Base-by-base conservation (phyloP, 2,113 vertebrate species). In the Limnothrissa miodon region DNA sequence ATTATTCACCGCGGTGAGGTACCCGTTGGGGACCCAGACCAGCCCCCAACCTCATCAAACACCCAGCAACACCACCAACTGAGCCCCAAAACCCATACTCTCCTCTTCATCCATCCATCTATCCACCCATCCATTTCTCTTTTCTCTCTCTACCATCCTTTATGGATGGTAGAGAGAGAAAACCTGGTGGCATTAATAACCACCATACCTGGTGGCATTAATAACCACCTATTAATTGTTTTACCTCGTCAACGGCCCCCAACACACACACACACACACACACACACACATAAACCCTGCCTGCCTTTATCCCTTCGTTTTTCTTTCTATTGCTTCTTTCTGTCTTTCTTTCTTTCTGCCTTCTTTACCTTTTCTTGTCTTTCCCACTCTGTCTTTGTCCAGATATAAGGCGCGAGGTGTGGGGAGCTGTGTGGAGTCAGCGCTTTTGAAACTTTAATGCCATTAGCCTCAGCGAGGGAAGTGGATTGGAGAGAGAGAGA, bases 371-470 rank as follows among this genome's bases (percentile, higher is more conserved):
- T 78, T 56, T 15, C 21, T 33, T 45, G 56, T 29, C 42, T 80
- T 33, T 81, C 17, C 19, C 39, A 74, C 78, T 80, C 82, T 85
- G 74, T 46, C 59, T 62, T 82, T 85, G 44, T 84, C 82, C 70
- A 56, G 85, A 82, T 51, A 46, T 13, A 25, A 82, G 78, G 81
- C 56, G 62, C 25, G 8, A 45, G 85, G 53, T 45, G 82, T 42
- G 42, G 42, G 42, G 42, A 42, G 46, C 78, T 62, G 78, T 80
- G 82, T 82, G 82, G 83, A 85, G 78, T 86, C 84, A 81, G 87
- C 84, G 83, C 83, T 83, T 85, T 59, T 87, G 74, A 87, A 89
- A 87, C 79, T 87, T 86, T 89, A 80, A 89, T 86, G 85, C 78
- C 83, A 82, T 86, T 82, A 86, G 83, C 74, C 53, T 81, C 80